These are phyloP conservation scores for Theropithecus gelada DNA, from an alignment of 2,113 vertebrate species.

Conservation along the genomic window DNA sequence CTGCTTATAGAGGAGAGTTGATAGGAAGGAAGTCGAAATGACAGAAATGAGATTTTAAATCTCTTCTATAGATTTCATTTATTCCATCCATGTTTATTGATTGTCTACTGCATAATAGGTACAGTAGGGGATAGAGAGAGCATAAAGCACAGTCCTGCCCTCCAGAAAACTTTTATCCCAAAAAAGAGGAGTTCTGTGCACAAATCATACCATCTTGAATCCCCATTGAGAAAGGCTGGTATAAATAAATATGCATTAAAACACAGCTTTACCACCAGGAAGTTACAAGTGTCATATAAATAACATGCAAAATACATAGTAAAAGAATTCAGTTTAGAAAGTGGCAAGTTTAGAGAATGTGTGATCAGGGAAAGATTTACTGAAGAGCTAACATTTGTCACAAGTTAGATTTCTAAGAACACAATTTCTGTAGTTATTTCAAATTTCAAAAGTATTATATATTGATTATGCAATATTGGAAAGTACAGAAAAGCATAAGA, in stretches of 20 bases:
- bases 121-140: background rate
- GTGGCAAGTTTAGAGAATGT: background rate
- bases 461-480: slow-evolving; percentile 33
- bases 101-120: slow-evolving; percentile 7
- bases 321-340: slow-evolving; percentile 6
- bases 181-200: background rate
- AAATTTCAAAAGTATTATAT: background rate
- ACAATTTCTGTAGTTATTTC: slow-evolving; percentile 20
- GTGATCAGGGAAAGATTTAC: background rate
- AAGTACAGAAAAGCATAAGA: background rate
- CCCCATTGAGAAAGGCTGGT: background rate
- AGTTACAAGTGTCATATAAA: background rate
- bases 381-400: background rate
- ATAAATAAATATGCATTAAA: background rate
- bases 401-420: background rate
- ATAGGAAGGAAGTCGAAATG: slow-evolving; percentile 60
- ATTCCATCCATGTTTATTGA: slow-evolving; percentile 51
- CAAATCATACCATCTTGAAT: background rate
- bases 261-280: background rate
- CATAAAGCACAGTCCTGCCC: background rate
- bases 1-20: slow-evolving; percentile 53
- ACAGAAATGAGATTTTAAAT: slow-evolving; percentile 59
- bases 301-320: background rate
- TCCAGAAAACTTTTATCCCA: slow-evolving; percentile 2
- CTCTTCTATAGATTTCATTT: slow-evolving; percentile 41